These are phyloP conservation scores for Siniperca scherzeri DNA, from an alignment of 2,797 vertebrate species.

Conservation along the genomic window DNA sequence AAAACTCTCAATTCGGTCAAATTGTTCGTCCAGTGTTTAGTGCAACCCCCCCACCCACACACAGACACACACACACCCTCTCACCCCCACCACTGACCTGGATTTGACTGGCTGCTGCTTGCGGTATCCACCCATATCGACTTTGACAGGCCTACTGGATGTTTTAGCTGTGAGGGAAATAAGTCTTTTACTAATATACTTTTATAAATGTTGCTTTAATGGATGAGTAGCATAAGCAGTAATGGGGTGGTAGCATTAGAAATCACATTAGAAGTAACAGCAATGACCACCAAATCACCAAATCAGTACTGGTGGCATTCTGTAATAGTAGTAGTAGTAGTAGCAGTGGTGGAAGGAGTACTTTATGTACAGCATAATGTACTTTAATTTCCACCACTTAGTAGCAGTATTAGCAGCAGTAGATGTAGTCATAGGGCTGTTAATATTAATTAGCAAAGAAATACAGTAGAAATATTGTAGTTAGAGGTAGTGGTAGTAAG, in stretches of 20 bases:
- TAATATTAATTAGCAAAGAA: not conserved
- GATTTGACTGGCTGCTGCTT: conserved; percentile 79
- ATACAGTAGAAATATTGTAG: not conserved
- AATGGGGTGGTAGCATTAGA: not conserved
- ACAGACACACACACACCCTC: conserved; percentile 13
- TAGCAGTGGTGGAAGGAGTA: not conserved
- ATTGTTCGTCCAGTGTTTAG: conserved; percentile 61
- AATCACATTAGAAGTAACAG: not conserved
- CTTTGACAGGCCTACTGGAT: conserved; percentile 40
- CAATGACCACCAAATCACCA: not conserved
- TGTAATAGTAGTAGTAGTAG: not conserved
- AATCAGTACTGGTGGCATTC: not conserved
- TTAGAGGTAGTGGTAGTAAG: not conserved
- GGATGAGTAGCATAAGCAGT: not conserved
- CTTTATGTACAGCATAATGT: no score
- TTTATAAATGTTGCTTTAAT: conserved; percentile 25
- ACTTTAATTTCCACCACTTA: not conserved
- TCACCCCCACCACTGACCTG: conserved; percentile 69
- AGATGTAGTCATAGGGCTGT: no score
- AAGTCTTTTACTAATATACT: conserved; percentile 35
- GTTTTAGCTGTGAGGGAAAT: conserved; percentile 42
- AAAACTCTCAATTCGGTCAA: conserved; percentile 76
- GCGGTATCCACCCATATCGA: conserved; percentile 63
- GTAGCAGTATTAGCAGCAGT: not conserved
- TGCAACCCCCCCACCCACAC: not conserved